Evolutionary conservation across 1,140 invertebrate species (phyloP).

Genomic region (Hyposmocoma kahamanoa): DNA sequence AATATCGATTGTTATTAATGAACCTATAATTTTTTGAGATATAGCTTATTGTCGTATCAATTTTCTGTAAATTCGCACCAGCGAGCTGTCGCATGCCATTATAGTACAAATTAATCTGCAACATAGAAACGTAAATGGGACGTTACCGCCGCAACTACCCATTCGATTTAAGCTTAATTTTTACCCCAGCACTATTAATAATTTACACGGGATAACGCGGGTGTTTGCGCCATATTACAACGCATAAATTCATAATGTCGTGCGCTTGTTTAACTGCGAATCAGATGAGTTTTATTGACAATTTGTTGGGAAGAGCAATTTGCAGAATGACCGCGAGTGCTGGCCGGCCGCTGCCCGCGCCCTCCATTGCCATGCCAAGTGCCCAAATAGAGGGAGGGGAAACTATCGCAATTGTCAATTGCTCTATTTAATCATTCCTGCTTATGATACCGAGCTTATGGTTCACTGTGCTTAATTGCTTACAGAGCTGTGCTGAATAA

Average conservation of each 20-base stretch:
- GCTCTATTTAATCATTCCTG: no score
- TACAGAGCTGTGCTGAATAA: no score
- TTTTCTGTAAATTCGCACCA: no score
- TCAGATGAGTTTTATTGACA: slow-evolving; percentile 74
- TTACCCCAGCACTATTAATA: slow-evolving; percentile 72
- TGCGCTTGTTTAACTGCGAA: slow-evolving; percentile 72
- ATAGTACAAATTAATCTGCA: slow-evolving; percentile 54
- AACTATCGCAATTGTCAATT: slow-evolving; percentile 31
- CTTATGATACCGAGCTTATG: no score
- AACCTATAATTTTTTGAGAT: no score
- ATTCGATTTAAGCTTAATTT: slow-evolving; percentile 72
- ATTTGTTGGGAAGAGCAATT: slow-evolving; percentile 72
- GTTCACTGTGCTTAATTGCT: no score
- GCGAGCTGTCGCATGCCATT: slow-evolving; percentile 21
- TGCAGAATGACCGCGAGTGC: slow-evolving; percentile 61
- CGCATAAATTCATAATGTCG: slow-evolving; percentile 73
- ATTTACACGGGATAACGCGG: slow-evolving; percentile 67
- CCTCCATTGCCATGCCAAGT: no score
- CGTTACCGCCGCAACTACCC: slow-evolving; percentile 66
- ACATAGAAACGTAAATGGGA: slow-evolving; percentile 63
- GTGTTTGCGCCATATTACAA: slow-evolving; percentile 71
- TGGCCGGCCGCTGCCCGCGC: slow-evolving; percentile 62
- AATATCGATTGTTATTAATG: no score
- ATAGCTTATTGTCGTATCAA: no score
- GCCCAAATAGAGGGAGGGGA: slow-evolving; percentile 40